These are phyloP conservation scores for Acromyrmex charruanus DNA, from an alignment of 1,140 invertebrate species.

Conservation along the genomic window DNA sequence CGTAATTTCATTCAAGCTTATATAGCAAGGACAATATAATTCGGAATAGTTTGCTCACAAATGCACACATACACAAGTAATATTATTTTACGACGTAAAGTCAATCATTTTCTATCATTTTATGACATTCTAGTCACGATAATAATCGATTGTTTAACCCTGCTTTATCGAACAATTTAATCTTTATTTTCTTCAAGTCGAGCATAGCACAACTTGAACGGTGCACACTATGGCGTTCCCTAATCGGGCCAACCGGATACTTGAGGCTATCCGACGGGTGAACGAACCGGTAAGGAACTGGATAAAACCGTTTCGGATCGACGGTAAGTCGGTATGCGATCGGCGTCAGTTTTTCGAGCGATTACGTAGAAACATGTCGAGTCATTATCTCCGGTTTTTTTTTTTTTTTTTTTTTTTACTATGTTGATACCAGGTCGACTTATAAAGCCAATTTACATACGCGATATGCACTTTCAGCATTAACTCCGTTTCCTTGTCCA, in stretches of 20 bases:
- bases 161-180: slow-evolving; percentile 3
- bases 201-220: not conserved
- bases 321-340: slow-evolving; percentile 65
- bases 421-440: not conserved
- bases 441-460: slow-evolving; percentile 35
- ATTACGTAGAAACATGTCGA: slow-evolving; percentile 62
- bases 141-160: not conserved
- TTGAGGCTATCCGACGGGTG: slow-evolving; percentile 62
- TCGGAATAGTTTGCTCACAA: not conserved
- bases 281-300: slow-evolving; percentile 65
- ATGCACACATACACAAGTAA: not conserved
- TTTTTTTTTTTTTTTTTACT: slow-evolving; percentile 15
- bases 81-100: not conserved
- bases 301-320: slow-evolving; percentile 66
- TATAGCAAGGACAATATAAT: slow-evolving; percentile 8
- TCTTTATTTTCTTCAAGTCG: slow-evolving; percentile 15
- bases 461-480: slow-evolving; percentile 4
- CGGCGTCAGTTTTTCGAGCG: slow-evolving; percentile 62
- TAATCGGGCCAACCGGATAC: slow-evolving; percentile 66
- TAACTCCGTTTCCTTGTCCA: not conserved
- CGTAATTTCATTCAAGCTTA: slow-evolving; percentile 14
- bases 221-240: slow-evolving; percentile 36
- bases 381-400: slow-evolving; percentile 1
- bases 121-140: not conserved
- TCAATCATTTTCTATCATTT: not conserved